These are phyloP conservation scores for Scalopus aquaticus DNA, from an alignment of 2,113 vertebrate species.

Conservation along the genomic window DNA sequence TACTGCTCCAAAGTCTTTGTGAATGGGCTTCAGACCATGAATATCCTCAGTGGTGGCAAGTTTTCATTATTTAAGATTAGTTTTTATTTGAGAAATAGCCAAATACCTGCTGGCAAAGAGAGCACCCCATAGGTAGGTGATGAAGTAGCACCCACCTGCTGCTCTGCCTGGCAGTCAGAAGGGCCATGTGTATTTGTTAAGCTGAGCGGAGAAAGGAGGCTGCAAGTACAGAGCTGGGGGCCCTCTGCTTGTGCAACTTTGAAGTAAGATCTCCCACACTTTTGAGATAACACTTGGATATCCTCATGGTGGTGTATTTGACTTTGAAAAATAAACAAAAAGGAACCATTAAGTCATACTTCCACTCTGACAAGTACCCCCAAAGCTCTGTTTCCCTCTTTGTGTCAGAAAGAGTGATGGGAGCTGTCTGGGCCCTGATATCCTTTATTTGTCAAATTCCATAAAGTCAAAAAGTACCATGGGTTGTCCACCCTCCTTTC, in stretches of 20 bases:
- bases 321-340: neutral
- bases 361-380: neutral
- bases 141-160: too few relatives aligned
- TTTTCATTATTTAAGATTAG: neutral
- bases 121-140: neutral
- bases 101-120: neutral
- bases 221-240: accelerated
- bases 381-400: neutral
- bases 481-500: neutral
- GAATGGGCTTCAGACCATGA: neutral
- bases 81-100: neutral
- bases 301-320: neutral
- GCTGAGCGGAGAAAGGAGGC: neutral
- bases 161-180: neutral
- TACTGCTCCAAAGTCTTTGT: neutral
- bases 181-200: too few relatives aligned
- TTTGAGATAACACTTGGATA: neutral
- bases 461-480: neutral
- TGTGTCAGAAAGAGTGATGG: neutral
- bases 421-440: neutral
- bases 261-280: neutral
- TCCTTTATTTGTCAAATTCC: neutral
- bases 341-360: neutral
- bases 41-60: neutral
- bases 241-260: neutral